Evolutionary conservation across 2,113 vertebrate genomes (phyloP).

Genomic region (Scatophagus argus): DNA sequence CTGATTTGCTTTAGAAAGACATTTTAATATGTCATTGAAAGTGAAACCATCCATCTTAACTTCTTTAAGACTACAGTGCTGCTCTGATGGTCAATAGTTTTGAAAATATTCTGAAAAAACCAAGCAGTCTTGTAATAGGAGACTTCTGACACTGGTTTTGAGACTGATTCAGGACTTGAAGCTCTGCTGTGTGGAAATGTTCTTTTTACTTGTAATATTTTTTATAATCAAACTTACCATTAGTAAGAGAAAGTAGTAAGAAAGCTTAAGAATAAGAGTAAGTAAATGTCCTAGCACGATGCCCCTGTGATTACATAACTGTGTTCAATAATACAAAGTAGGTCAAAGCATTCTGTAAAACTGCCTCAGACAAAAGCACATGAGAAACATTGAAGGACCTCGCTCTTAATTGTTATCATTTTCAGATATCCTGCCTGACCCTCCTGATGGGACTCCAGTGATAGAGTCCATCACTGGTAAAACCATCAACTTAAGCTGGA

Average conservation of each 20-base stretch:
- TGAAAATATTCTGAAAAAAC: not conserved
- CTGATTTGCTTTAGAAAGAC: not conserved
- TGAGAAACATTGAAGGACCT: not conserved
- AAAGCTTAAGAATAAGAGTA: not conserved
- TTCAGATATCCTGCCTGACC: conserved; percentile 94
- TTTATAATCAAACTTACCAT: not conserved
- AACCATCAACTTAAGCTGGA: conserved; percentile 91
- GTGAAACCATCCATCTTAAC: too few relatives aligned
- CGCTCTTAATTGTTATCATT: conserved; percentile 24
- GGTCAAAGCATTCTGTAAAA: too few relatives aligned
- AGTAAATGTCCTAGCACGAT: too few relatives aligned
- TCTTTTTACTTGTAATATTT: not conserved
- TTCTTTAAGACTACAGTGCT: not conserved
- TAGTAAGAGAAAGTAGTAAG: too few relatives aligned
- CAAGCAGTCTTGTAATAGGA: not conserved
- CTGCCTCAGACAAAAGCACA: accelerated
- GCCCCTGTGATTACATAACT: not conserved
- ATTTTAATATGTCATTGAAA: not conserved
- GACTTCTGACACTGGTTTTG: too few relatives aligned
- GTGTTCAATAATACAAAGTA: not conserved
- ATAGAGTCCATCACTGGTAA: conserved; percentile 91
- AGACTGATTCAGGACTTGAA: too few relatives aligned
- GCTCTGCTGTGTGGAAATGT: not conserved
- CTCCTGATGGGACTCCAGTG: conserved; percentile 91
- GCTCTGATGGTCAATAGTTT: not conserved